phyloP scores from a whole-genome alignment of 2,113 vertebrate genomes.

The Scartelaos histophorus region DNA sequence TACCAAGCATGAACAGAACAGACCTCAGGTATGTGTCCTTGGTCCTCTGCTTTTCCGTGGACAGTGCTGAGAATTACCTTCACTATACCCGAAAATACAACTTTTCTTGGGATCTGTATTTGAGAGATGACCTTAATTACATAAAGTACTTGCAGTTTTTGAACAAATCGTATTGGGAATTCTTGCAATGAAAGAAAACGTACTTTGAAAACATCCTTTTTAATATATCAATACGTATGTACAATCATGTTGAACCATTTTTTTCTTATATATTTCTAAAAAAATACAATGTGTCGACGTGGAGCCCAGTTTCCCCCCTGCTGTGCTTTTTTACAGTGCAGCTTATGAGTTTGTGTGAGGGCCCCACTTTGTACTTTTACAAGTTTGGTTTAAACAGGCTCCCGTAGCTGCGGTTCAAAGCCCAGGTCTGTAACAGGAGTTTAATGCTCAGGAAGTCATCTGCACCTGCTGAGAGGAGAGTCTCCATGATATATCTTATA shows the following conservation, averaged over 20 bases:
- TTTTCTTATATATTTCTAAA: not conserved
- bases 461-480: slow-evolving; percentile 54
- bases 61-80: too few relatives aligned
- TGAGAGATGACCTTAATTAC: too few relatives aligned
- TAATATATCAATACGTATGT: not conserved
- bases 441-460: slow-evolving; percentile 57
- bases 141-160: too few relatives aligned
- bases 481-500: slow-evolving; percentile 9
- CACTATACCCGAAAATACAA: too few relatives aligned
- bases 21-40: too few relatives aligned
- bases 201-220: not conserved
- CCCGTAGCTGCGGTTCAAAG: slow-evolving; percentile 59
- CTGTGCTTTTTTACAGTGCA: slow-evolving; percentile 51
- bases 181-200: too few relatives aligned
- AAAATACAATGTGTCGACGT: not conserved
- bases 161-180: too few relatives aligned
- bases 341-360: slow-evolving; percentile 61
- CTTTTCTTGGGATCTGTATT: too few relatives aligned
- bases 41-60: too few relatives aligned
- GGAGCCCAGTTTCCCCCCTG: slow-evolving; percentile 12
- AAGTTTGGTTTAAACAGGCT: slow-evolving; percentile 56
- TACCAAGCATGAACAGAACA: too few relatives aligned
- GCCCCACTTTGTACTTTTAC: slow-evolving; percentile 80
- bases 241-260: not conserved
- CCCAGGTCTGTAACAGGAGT: slow-evolving; percentile 18